phyloP scores from a whole-genome alignment of 64 coral and sea anemone genomes.

The Actinia equina region DNA sequence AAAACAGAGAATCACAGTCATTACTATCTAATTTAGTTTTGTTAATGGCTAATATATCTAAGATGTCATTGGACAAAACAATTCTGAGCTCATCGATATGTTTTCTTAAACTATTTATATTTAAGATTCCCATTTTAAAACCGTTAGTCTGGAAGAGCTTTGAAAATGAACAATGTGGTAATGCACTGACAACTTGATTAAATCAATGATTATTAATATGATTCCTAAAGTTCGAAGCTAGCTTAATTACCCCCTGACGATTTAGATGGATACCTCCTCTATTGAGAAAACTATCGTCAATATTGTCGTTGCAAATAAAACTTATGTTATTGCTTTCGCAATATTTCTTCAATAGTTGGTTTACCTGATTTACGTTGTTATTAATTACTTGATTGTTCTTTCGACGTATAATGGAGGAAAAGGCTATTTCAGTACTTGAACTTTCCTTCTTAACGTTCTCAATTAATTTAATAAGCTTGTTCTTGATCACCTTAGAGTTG shows the following conservation, averaged over 20 bases:
- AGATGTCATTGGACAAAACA: background rate
- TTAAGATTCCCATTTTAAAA: background rate
- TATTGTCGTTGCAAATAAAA: conserved; percentile 10
- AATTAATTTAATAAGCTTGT: background rate
- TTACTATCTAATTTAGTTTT: background rate
- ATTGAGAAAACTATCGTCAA: background rate
- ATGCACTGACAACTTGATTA: background rate
- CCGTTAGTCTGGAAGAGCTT: background rate
- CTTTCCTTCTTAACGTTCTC: background rate
- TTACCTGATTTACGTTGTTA: background rate
- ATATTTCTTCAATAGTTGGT: background rate
- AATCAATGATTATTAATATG: background rate
- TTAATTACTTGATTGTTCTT: background rate
- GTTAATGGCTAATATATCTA: background rate
- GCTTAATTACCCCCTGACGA: background rate
- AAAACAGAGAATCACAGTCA: background rate
- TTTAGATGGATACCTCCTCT: background rate
- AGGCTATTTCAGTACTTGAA: background rate
- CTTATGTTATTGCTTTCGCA: background rate
- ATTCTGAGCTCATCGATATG: background rate
- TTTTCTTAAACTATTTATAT: conserved; percentile 1
- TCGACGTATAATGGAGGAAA: background rate
- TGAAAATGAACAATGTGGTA: background rate
- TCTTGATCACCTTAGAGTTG: conserved; percentile 16
- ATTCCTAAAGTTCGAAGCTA: background rate